phyloP scores from a whole-genome alignment of 2,113 vertebrate species.

The Lonchura striata region DNA sequence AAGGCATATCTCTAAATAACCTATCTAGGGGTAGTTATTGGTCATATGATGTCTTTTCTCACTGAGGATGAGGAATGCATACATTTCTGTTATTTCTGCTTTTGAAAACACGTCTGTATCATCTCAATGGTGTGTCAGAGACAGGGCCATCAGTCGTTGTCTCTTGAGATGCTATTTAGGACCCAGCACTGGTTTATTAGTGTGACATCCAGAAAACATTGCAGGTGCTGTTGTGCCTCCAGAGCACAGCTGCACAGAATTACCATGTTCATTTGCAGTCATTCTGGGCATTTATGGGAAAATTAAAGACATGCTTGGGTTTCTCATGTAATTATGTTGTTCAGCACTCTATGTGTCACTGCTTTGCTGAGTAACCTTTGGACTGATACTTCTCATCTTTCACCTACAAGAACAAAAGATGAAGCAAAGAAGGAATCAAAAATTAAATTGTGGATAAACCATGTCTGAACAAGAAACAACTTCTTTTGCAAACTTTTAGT shows the following conservation, averaged over 20 bases:
- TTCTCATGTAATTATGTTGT: slow-evolving; percentile 57
- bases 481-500: slow-evolving; percentile 26
- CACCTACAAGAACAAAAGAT: neutral
- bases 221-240: slow-evolving; percentile 56
- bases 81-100: neutral
- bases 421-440: neutral
- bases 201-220: slow-evolving; percentile 14
- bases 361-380: slow-evolving; percentile 49
- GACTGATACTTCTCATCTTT: neutral
- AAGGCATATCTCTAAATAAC: neutral
- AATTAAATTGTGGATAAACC: neutral
- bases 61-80: neutral
- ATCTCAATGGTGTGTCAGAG: neutral
- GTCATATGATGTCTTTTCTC: neutral
- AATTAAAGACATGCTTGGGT: slow-evolving; percentile 51
- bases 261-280: slow-evolving; percentile 14
- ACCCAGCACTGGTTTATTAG: neutral
- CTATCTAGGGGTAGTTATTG: neutral
- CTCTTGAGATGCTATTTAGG: slow-evolving; percentile 19
- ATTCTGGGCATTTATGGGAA: slow-evolving; percentile 35
- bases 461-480: slow-evolving; percentile 47
- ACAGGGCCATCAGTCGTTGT: slow-evolving; percentile 21
- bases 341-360: neutral
- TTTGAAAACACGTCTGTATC: neutral
- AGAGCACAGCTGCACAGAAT: slow-evolving; percentile 39